Conservation (phyloP, 1,140 invertebrate genomes). For the Drosophila triauraria region DNA sequence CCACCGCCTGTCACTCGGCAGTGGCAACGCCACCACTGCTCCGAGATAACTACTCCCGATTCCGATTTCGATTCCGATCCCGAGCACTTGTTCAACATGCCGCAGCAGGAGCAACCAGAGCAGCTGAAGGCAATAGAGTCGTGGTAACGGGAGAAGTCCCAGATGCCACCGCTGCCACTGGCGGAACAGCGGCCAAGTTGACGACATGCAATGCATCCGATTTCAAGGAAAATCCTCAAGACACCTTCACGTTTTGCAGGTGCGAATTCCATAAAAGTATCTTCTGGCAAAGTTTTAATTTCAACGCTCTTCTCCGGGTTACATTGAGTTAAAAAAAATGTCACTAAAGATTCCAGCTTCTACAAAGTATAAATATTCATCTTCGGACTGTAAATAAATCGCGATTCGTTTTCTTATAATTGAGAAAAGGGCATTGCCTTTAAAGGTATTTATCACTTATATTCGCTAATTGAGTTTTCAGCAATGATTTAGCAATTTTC, state of each 20-base stretch:
- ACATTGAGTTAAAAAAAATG: background rate
- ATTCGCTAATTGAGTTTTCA: background rate
- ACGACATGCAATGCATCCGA: conserved; percentile 41
- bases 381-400: background rate
- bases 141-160: conserved; percentile 20
- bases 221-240: conserved; percentile 24
- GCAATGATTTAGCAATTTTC: background rate
- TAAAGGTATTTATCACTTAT: background rate
- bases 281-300: background rate
- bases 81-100: conserved; percentile 60
- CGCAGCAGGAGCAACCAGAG: conserved; percentile 13
- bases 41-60: conserved; percentile 18
- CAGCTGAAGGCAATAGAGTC: background rate
- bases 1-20: conserved; percentile 45
- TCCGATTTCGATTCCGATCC: conserved; percentile 19
- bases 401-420: background rate
- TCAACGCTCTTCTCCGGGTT: background rate
- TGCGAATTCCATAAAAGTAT: conserved; percentile 34
- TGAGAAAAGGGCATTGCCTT: background rate
- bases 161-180: conserved; percentile 21
- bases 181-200: conserved; percentile 16
- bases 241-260: conserved; percentile 13
- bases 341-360: background rate
- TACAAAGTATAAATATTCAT: too few relatives aligned
- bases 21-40: conserved; percentile 29